Evolutionary conservation across 1,140 invertebrate species (phyloP).

Genomic region (Chrysomallon squamiferum): DNA sequence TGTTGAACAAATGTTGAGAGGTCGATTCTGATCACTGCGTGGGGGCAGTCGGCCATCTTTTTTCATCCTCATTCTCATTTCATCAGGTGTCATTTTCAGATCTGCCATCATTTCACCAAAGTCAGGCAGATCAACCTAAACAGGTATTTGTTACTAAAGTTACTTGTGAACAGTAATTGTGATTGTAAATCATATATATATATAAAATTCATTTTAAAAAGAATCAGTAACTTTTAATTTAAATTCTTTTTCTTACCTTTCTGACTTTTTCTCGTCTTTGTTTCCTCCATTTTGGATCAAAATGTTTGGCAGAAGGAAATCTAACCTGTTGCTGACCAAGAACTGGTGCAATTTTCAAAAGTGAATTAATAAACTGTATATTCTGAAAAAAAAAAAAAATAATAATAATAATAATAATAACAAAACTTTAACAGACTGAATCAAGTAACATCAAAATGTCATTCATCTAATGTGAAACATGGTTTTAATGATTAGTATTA

Average conservation of each 20-base stretch:
- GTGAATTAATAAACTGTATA: background rate
- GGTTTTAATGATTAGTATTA: too few species aligned
- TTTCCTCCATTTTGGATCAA: conserved; percentile 46
- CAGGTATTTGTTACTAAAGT: too few species aligned
- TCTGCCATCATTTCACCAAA: conserved; percentile 37
- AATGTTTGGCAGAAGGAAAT: conserved; percentile 53
- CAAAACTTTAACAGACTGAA: too few species aligned
- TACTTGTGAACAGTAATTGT: background rate
- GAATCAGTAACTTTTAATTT: too few species aligned
- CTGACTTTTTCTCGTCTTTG: conserved; percentile 42
- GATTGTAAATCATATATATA: background rate
- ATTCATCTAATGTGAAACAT: too few species aligned
- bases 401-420: too few species aligned
- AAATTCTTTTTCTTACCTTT: conserved; percentile 46
- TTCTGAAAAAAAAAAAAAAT: too few species aligned
- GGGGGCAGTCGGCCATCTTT: conserved; percentile 39
- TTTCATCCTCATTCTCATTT: conserved; percentile 39
- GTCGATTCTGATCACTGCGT: conserved; percentile 33
- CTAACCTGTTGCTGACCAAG: background rate
- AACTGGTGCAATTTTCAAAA: background rate
- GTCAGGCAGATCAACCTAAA: conserved; percentile 41
- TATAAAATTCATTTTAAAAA: background rate
- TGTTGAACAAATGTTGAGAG: conserved; percentile 39
- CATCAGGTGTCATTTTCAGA: conserved; percentile 32
- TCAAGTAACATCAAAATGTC: too few species aligned